phyloP scores from a whole-genome alignment of 2,797 vertebrate species.

The Gallinago nigripennis region DNA sequence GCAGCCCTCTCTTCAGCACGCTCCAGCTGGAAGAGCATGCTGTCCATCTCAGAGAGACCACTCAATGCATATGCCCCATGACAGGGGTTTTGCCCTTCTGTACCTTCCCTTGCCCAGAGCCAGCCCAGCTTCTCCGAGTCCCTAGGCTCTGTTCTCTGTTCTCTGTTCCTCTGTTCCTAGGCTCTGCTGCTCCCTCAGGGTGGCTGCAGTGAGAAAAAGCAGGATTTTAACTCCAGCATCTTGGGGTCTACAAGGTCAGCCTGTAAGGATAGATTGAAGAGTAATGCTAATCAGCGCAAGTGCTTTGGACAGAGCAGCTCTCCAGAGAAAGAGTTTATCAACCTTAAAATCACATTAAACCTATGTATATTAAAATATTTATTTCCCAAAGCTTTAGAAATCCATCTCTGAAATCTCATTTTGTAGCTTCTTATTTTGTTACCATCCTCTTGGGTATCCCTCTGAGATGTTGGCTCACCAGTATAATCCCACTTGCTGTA shows the following conservation, averaged over 20 bases:
- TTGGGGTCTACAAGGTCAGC: not conserved
- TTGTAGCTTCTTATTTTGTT: not conserved
- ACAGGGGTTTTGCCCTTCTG: not conserved
- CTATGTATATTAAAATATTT: not conserved
- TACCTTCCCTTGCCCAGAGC: not conserved
- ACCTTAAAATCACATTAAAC: not conserved
- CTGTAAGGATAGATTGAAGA: not conserved
- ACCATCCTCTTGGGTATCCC: not conserved
- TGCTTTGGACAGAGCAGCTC: constrained; percentile 4
- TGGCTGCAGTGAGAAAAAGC: accelerated
- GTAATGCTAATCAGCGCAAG: not conserved
- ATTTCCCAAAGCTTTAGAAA: not conserved
- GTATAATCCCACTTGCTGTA: not conserved
- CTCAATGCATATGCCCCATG: accelerated
- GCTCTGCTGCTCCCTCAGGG: not conserved
- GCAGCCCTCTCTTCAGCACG: not conserved
- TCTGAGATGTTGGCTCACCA: not conserved
- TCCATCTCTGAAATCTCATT: not conserved
- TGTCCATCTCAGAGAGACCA: not conserved
- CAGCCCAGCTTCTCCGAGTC: accelerated
- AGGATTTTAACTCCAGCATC: not conserved
- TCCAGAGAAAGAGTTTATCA: not conserved
- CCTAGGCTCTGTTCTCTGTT: too few relatives aligned
- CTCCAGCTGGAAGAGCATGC: not conserved
- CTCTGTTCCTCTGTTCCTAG: too few relatives aligned